A percentile compares a stretch with the other conserved stretches of the same genome.
phyloP scores from a whole-genome alignment of 2,797 vertebrate genomes.

The Poliocrania exsul region DNA sequence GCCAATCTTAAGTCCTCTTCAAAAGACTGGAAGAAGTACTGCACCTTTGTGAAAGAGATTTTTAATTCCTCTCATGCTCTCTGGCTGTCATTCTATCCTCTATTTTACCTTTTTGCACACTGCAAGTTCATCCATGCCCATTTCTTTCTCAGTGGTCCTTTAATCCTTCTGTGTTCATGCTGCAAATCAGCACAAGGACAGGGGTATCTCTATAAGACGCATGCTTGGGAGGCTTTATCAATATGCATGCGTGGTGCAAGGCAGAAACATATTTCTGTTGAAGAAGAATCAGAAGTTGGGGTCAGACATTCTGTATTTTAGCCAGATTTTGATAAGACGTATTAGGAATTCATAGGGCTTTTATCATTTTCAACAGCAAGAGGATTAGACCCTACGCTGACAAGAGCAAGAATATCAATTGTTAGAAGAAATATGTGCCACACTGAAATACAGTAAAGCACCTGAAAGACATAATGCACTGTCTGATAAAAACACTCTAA shows the following conservation, averaged over 20 bases:
- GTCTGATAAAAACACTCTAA: conserved; percentile 27
- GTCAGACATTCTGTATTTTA: conserved; percentile 42
- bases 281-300: conserved; percentile 31
- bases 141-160: not conserved
- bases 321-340: conserved; percentile 59
- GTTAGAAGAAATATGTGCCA: conserved; percentile 27
- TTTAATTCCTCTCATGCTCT: not conserved
- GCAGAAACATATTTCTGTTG: conserved; percentile 21
- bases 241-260: not conserved
- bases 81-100: not conserved
- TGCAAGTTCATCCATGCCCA: not conserved
- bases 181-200: not conserved
- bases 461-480: conserved; percentile 12
- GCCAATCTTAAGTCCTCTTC: not conserved
- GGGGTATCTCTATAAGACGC: not conserved
- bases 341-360: conserved; percentile 63
- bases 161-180: not conserved
- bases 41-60: conserved; percentile 22
- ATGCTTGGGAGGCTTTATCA: not conserved
- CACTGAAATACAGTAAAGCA: conserved; percentile 15
- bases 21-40: not conserved
- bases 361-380: conserved; percentile 49
- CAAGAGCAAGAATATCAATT: conserved; percentile 46
- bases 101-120: not conserved
- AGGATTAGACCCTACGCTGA: conserved; percentile 52